These are phyloP conservation scores for Dicycla oo DNA, from an alignment of 2,888 invertebrate genomes.

Conservation along the genomic window DNA sequence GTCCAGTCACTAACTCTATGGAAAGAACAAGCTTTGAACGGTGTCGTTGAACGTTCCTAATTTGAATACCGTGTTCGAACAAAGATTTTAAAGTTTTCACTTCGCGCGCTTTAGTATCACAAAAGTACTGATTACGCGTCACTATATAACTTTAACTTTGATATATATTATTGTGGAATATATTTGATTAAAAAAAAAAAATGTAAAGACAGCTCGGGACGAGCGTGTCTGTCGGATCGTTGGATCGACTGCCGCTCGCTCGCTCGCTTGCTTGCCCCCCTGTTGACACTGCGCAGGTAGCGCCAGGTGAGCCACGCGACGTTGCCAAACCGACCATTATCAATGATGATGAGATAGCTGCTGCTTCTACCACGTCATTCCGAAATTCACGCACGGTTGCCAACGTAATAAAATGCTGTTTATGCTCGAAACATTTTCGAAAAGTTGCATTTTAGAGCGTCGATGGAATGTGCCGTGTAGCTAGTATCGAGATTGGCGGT, in stretches of 20 bases:
- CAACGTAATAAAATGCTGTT: slow-evolving; percentile 77
- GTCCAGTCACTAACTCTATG: slow-evolving; percentile 70
- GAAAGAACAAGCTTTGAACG: slow-evolving; percentile 71
- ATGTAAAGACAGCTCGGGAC: slow-evolving; percentile 73
- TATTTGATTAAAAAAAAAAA: slow-evolving; percentile 74
- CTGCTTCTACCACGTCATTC: slow-evolving; percentile 78
- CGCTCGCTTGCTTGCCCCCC: slow-evolving; percentile 84
- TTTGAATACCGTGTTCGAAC: slow-evolving; percentile 68
- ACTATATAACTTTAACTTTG: slow-evolving; percentile 68
- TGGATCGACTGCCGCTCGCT: slow-evolving; percentile 83
- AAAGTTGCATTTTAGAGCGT: slow-evolving; percentile 65
- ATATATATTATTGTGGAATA: slow-evolving; percentile 72
- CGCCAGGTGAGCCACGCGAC: slow-evolving; percentile 89
- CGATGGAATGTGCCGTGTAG: slow-evolving; percentile 70
- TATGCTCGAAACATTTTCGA: slow-evolving; percentile 62
- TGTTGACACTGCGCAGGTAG: slow-evolving; percentile 89
- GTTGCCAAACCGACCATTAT: slow-evolving; percentile 89
- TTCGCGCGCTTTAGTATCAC: slow-evolving; percentile 67
- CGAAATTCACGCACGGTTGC: slow-evolving; percentile 81
- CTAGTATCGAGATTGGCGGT: slow-evolving; percentile 67
- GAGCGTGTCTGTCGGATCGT: slow-evolving; percentile 83
- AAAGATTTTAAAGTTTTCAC: slow-evolving; percentile 72
- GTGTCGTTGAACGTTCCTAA: slow-evolving; percentile 76
- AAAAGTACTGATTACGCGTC: slow-evolving; percentile 64
- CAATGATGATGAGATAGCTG: slow-evolving; percentile 89